Percentiles rank a stretch among this genome's conserved stretches.
These are phyloP conservation scores for Clarias magur DNA, from an alignment of 2,113 vertebrate species.

Conservation along the genomic window DNA sequence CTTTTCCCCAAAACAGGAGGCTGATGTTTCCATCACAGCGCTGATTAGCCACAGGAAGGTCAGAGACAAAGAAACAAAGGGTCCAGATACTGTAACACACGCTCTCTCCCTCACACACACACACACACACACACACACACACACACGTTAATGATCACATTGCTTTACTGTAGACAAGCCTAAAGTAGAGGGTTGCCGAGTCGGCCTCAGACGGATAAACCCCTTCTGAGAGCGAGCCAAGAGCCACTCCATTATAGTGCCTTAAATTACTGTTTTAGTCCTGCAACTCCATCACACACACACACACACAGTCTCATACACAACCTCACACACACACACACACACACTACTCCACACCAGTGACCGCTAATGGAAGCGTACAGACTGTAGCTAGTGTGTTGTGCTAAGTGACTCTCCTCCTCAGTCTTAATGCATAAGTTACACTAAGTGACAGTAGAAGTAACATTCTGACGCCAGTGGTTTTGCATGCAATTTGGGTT, in stretches of 20 bases:
- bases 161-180: slow-evolving; percentile 49
- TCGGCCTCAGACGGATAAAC: slow-evolving; percentile 49
- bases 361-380: not conserved
- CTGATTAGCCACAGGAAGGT: not conserved
- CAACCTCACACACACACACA: not conserved
- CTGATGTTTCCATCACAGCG: not conserved
- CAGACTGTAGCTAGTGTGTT: not conserved
- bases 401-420: not conserved
- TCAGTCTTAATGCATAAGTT: not conserved
- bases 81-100: not conserved
- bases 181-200: slow-evolving; percentile 49
- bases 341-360: not conserved
- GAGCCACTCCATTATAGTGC: slow-evolving; percentile 48
- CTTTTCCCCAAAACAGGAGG: not conserved
- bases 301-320: slow-evolving; percentile 7
- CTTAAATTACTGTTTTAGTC: slow-evolving; percentile 66
- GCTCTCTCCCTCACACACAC: slow-evolving; percentile 7
- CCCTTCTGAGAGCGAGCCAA: slow-evolving; percentile 43
- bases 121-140: slow-evolving; percentile 26
- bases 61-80: not conserved
- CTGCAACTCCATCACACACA: slow-evolving; percentile 56
- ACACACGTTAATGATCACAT: slow-evolving; percentile 49
- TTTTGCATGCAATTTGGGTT: too few relatives aligned
- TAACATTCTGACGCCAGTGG: too few relatives aligned
- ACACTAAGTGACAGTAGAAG: too few relatives aligned